These are phyloP conservation scores for Mobula birostris DNA, from an alignment of 2,113 vertebrate species.

Conservation along the genomic window DNA sequence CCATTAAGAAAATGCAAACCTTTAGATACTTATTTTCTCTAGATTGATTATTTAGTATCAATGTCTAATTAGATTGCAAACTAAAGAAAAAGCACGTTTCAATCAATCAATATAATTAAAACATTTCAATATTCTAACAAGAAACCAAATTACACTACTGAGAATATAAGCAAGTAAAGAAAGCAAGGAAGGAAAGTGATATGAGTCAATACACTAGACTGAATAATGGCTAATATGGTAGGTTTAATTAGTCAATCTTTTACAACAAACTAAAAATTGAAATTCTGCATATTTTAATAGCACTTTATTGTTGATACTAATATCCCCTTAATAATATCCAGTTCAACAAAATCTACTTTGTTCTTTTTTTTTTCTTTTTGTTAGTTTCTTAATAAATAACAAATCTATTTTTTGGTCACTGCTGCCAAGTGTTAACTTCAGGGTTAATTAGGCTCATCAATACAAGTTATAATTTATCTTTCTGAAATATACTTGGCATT, in stretches of 20 bases:
- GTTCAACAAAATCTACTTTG: neutral
- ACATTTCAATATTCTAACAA: neutral
- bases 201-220: neutral
- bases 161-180: neutral
- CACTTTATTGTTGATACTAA: no score
- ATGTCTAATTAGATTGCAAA: neutral
- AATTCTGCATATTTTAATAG: neutral
- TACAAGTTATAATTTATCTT: neutral
- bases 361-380: neutral
- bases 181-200: neutral
- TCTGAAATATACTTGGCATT: neutral
- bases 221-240: neutral
- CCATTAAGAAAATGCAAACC: neutral
- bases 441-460: neutral
- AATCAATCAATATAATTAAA: neutral
- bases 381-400: neutral
- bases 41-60: neutral
- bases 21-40: neutral
- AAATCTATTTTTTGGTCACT: neutral
- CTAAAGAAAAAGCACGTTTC: neutral
- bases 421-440: neutral
- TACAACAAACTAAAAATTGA: neutral
- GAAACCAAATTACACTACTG: constrained; percentile 1
- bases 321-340: neutral
- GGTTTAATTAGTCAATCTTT: neutral